phyloP scores from a whole-genome alignment of 2,888 invertebrate genomes.

The Lordiphosa fenestrarum region DNA sequence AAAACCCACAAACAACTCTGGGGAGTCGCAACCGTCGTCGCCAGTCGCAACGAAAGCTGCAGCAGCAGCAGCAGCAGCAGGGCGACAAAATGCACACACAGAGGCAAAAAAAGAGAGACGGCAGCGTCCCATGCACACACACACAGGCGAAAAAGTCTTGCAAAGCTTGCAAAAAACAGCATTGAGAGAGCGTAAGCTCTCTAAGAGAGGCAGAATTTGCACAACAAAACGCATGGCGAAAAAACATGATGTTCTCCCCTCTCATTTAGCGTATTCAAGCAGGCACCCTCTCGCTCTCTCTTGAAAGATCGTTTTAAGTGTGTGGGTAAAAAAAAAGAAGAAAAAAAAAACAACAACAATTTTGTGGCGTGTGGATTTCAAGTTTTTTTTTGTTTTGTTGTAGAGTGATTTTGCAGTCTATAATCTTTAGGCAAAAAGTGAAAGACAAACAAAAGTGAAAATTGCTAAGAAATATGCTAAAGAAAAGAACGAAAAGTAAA shows the following conservation, averaged over 20 bases:
- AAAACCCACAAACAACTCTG: constrained; percentile 69
- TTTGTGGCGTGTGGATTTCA: constrained; percentile 62
- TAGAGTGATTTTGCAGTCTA: constrained; percentile 12
- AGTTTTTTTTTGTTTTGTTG: constrained; percentile 23
- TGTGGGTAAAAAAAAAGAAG: constrained; percentile 34
- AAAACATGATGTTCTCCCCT: constrained; percentile 57
- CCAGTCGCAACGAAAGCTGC: constrained; percentile 63
- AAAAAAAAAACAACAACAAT: constrained; percentile 35
- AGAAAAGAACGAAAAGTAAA: constrained; percentile 17
- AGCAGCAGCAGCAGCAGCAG: constrained; percentile 42
- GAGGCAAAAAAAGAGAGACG: constrained; percentile 34
- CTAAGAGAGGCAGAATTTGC: constrained; percentile 65
- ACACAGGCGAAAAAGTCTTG: constrained; percentile 55
- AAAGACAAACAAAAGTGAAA: constrained; percentile 47
- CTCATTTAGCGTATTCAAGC: constrained; percentile 19
- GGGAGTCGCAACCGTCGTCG: constrained; percentile 57
- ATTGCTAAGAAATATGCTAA: constrained; percentile 35
- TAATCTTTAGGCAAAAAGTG: constrained; percentile 27
- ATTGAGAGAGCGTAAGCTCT: constrained; percentile 26
- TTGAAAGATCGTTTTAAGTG: constrained; percentile 57
- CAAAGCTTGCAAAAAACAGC: constrained; percentile 55
- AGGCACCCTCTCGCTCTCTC: constrained; percentile 17
- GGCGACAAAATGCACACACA: constrained; percentile 70
- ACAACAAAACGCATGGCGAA: constrained; percentile 64
- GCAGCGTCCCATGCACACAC: constrained; percentile 51